Evolutionary conservation across 2,113 vertebrate species (phyloP), one percentile per base, ranked within the genome.

Genomic region (Hypocryptadius cinnamomeus): DNA sequence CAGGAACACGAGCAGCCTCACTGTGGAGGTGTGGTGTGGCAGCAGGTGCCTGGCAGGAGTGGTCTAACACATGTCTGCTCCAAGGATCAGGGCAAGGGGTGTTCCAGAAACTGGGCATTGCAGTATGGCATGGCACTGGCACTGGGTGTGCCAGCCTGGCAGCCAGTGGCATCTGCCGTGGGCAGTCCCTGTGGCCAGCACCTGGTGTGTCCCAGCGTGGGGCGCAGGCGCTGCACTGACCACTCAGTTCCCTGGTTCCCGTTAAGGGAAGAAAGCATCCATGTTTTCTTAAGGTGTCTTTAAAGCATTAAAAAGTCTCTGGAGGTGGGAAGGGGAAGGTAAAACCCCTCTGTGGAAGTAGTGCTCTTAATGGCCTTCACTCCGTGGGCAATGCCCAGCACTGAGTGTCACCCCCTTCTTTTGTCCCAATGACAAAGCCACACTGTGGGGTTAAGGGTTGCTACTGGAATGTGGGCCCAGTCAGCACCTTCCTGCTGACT

Each of bases 1-100:
- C 18, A 1, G 9, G 33, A 11, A 3, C 1, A 3, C 0, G 0
- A 66, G 51, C 35, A 35, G 70, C 65, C 54, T 70, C 0, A 0
- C 50, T 0, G 0, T 0, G 4, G 48, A 50, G 51, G 23, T 23
- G 61, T 21, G 7, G 4, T 4, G 28, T 15, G 37, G 37, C 59
- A 50, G 57, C 53, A 21, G 31, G 31, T 9, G 31, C 50, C 66
- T 22, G 53, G 53, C 54, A 47, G 78, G 53, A 40, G n/a, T 2
- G 60, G 15, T 37, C 24, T 9, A 5, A 35, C 10, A 1, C 4
- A 1, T 11, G n/a, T 44, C 7, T 23, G 28, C 57, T 66, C 3
- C 2, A 4, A n/a, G 33, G 71, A 25, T 5, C 23, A 18, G 30
- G 50, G 22, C 6, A 1, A 25, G 24, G 40, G 6, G 1, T 3